A percentile compares a stretch with the other conserved stretches of the same genome.
These are phyloP conservation scores for Oncorhynchus tshawytscha DNA, from an alignment of 2,113 vertebrate genomes.

Conservation along the genomic window DNA sequence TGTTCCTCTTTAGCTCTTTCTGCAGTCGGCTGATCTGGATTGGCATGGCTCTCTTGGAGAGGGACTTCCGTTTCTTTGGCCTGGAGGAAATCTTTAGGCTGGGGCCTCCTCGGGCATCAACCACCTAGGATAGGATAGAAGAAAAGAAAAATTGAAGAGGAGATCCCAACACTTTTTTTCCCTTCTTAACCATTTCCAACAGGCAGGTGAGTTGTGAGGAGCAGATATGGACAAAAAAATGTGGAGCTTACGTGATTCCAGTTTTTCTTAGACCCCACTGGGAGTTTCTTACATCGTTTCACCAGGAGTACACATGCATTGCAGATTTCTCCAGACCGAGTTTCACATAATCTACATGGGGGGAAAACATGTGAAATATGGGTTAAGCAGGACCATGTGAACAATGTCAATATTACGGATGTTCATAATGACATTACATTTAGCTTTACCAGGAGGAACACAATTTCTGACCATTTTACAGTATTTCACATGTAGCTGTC, in stretches of 20 bases:
- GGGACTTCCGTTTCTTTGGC: slow-evolving; percentile 86
- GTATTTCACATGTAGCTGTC: no score
- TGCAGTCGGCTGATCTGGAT: slow-evolving; percentile 89
- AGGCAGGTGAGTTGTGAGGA: slow-evolving; percentile 19
- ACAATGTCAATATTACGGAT: no score
- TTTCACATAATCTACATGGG: slow-evolving; percentile 84
- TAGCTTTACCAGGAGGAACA: no score
- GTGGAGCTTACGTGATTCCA: slow-evolving; percentile 91
- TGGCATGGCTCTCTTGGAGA: slow-evolving; percentile 72
- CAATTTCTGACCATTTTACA: no score
- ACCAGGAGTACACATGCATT: slow-evolving; percentile 97
- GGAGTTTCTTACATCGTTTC: slow-evolving; percentile 98
- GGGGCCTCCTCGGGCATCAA: slow-evolving; percentile 87
- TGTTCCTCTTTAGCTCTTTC: slow-evolving; percentile 87
- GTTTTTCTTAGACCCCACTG: slow-evolving; percentile 96
- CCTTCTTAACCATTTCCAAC: not conserved
- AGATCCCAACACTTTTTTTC: not conserved
- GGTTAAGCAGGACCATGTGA: not conserved
- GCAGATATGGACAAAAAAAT: slow-evolving; percentile 28
- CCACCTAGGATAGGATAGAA: slow-evolving; percentile 75
- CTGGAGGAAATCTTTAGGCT: slow-evolving; percentile 84
- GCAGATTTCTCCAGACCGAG: slow-evolving; percentile 96
- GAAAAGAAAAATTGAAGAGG: slow-evolving; percentile 39
- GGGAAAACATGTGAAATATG: slow-evolving; percentile 7
- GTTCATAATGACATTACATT: no score